These are phyloP conservation scores for Cheiracanthium punctorium DNA, from an alignment of 2,888 invertebrate species.

Conservation along the genomic window DNA sequence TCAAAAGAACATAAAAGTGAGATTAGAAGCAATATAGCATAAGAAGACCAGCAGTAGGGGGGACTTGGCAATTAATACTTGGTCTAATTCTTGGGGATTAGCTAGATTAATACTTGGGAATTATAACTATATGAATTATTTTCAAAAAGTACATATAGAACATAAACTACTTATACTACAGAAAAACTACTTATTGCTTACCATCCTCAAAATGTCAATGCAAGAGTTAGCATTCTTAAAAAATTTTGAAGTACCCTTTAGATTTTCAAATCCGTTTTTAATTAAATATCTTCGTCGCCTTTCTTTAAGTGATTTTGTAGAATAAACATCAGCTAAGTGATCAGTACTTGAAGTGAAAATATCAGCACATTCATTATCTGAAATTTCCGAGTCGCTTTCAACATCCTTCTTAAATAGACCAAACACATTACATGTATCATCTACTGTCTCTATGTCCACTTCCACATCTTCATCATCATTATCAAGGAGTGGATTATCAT, in stretches of 20 bases:
- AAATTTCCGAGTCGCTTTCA: conserved; percentile 22
- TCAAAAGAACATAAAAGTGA: too few species aligned
- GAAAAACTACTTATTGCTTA: conserved; percentile 3
- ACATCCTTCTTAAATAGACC: not conserved
- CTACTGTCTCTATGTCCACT: conserved; percentile 34
- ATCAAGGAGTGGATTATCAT: too few species aligned
- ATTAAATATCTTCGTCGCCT: conserved; percentile 22
- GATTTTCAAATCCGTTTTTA: conserved; percentile 20
- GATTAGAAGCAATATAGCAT: too few species aligned
- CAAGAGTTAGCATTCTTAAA: conserved; percentile 22
- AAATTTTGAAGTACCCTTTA: not conserved
- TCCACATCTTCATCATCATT: conserved; percentile 9
- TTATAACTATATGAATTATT: too few species aligned
- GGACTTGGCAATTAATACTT: too few species aligned
- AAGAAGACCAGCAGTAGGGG: too few species aligned
- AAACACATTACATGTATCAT: conserved; percentile 18
- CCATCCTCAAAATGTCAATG: conserved; percentile 33
- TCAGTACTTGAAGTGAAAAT: not conserved
- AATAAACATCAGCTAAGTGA: not conserved
- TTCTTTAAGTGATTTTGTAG: not conserved
- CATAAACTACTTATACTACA: too few species aligned
- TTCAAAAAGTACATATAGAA: too few species aligned
- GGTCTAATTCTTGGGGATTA: too few species aligned
- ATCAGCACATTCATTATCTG: conserved; percentile 22
- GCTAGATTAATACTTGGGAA: too few species aligned